Evolutionary conservation across 2,888 invertebrate species (phyloP), one percentile per base, ranked within the genome.

Genomic region (Eretmocerus hayati): DNA sequence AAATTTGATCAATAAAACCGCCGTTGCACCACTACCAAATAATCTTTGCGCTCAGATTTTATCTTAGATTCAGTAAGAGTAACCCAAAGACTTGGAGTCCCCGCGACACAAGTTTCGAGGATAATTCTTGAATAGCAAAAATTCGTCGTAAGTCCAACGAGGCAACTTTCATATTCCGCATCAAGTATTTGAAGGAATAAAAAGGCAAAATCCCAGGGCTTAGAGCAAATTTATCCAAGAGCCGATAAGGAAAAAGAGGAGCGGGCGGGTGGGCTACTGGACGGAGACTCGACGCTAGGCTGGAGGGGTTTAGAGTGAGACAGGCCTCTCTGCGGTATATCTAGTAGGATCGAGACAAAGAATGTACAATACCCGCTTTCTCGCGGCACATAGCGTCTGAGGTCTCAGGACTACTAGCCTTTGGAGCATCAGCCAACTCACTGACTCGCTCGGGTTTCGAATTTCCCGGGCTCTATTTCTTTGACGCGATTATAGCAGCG

Each of bases 161-260:
- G 35, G 23, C 22, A 26, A 18, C 26, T 36, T n/a, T 35, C n/a
- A 43, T 43, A 43, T 36, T 33, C 42, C 23, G 22, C 23, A 35
- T 35, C 26, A 26, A 18, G 35, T 36, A 43, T 3, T 41, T 43
- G 9, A 19, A 13, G 6, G 37, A 19, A 13, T 5, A 1, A 37
- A 42, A 31, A 31, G n/a, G 19, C 8, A 33, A n/a, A 43, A 36
- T 35, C 42, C 42, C 23, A n/a, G 18, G 16, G 30, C 40, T 40
- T 22, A 39, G 26, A 39, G 39, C 19, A 22, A 32, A 42, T 19
- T 35, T 21, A 43, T 11, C 33, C 33, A 26, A 36, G 18, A 43
- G 23, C 32, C 36, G 26, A 46, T 46, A 46, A 46, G 26, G 26
- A 26, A 32, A 39, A 39, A 33, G 9, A 40, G 23, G 46, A 46